A percentile compares a stretch with the other conserved stretches of the same genome.
Conservation (phyloP, 2,113 vertebrate species). For the Otolemur garnettii region DNA sequence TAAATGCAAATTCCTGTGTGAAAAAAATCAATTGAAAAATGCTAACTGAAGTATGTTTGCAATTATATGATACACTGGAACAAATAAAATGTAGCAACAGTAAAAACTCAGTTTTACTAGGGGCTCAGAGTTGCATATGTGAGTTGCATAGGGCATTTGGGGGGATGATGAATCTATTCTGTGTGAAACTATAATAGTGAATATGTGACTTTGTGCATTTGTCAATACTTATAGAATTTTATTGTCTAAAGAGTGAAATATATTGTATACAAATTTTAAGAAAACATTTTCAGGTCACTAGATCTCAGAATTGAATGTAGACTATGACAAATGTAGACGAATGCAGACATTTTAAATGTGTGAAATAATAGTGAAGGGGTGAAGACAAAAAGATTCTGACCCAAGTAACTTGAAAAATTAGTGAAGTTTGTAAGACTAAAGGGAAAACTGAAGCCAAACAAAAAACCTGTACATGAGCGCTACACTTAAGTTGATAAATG, state of each 20-base stretch:
- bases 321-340: neutral
- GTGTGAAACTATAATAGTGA: neutral
- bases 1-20: neutral
- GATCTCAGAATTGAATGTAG: neutral
- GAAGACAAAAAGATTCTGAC: neutral
- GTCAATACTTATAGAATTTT: neutral
- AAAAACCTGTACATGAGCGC: neutral
- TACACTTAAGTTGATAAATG: neutral
- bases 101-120: neutral
- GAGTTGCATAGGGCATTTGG: neutral
- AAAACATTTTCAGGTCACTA: neutral
- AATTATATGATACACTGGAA: too few species aligned
- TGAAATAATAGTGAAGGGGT: neutral
- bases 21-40: neutral
- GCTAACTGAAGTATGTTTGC: neutral
- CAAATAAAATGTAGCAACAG: neutral
- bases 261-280: neutral
- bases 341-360: neutral
- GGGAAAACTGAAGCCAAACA: too few species aligned
- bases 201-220: neutral
- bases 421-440: neutral
- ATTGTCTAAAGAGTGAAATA: too few species aligned
- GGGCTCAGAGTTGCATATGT: neutral
- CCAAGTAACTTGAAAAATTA: neutral
- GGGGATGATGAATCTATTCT: neutral